Conservation (phyloP, 2,888 invertebrate genomes). For the Pomacea canaliculata region DNA sequence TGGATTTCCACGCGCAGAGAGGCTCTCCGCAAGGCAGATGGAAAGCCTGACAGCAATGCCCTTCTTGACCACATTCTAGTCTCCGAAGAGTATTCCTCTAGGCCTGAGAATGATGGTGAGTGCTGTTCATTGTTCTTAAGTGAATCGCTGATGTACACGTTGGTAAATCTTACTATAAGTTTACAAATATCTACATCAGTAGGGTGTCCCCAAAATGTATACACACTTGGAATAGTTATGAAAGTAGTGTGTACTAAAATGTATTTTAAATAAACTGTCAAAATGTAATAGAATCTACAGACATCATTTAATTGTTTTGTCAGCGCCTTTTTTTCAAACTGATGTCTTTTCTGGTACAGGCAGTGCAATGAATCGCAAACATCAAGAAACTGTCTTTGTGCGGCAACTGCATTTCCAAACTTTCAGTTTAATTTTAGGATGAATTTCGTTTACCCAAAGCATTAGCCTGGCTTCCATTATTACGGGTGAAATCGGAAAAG, state of each 20-base stretch:
- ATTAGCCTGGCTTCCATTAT: no score
- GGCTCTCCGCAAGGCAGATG: neutral
- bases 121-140: neutral
- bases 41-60: constrained; percentile 11
- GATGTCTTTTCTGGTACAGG: no score
- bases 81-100: constrained; percentile 24
- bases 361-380: no score
- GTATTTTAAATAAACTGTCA: neutral
- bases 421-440: no score
- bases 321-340: no score
- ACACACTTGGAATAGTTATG: neutral
- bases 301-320: no score
- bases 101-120: constrained; percentile 29
- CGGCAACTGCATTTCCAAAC: no score
- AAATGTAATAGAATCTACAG: no score
- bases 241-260: neutral
- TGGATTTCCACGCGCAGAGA: constrained; percentile 10
- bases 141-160: no score
- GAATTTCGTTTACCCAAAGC: no score
- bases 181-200: neutral
- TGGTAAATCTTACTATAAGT: neutral
- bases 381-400: no score
- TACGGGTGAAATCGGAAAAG: no score
- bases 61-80: constrained; percentile 28
- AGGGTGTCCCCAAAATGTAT: neutral